Evolutionary conservation across 2,797 vertebrate genomes (phyloP).

Genomic region (Trichosurus vulpecula): DNA sequence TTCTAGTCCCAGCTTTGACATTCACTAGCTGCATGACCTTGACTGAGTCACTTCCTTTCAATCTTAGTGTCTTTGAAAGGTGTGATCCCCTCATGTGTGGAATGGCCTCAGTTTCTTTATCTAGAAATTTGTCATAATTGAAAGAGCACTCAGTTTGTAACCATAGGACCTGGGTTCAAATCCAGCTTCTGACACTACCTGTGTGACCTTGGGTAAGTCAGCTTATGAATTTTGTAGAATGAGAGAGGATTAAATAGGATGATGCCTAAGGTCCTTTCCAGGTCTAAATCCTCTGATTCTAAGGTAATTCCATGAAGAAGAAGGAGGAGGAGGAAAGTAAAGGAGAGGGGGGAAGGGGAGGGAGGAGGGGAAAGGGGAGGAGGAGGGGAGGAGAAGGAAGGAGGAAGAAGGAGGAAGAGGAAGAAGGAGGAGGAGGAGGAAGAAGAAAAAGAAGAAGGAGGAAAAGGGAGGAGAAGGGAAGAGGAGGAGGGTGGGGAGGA

Average conservation of each 20-base stretch:
- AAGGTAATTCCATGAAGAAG: background rate
- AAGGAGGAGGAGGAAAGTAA: background rate
- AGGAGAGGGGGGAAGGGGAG: too few species aligned
- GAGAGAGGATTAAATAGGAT: background rate
- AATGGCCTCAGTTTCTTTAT: background rate
- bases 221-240: rapidly evolving
- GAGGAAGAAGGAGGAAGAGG: too few species aligned
- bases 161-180: background rate
- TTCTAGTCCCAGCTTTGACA: background rate
- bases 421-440: too few species aligned
- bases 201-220: too few species aligned
- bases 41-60: background rate
- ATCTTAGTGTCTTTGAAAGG: background rate
- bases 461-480: too few species aligned
- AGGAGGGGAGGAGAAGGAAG: background rate
- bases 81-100: background rate
- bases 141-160: background rate
- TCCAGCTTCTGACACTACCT: rapidly evolving
- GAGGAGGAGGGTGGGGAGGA: too few species aligned
- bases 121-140: background rate
- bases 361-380: too few species aligned
- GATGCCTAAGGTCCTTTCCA: background rate
- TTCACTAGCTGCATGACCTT: background rate
- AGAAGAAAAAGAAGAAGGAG: background rate
- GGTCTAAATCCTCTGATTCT: background rate